phyloP scores from a whole-genome alignment of 2,888 invertebrate genomes.

The Drosophila stalkeri region DNA sequence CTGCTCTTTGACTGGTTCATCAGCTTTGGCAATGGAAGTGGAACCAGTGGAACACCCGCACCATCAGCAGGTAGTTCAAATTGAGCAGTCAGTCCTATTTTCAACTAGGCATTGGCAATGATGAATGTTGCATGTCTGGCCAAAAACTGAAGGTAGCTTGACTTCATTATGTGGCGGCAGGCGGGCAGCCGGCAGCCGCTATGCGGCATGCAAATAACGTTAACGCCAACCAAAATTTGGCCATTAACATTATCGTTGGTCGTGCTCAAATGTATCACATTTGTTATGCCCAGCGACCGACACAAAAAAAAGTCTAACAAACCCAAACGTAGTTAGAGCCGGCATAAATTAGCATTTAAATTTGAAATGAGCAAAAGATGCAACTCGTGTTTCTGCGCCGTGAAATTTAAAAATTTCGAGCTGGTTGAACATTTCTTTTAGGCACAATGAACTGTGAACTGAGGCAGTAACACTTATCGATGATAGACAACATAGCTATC shows the following conservation, averaged over 20 bases:
- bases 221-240: slow-evolving; percentile 14
- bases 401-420: not conserved
- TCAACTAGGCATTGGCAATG: slow-evolving; percentile 11
- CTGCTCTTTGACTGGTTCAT: slow-evolving; percentile 8
- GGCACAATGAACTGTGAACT: not conserved
- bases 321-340: slow-evolving; percentile 1
- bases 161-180: not conserved
- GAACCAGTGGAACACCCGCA: not conserved
- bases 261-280: slow-evolving; percentile 36
- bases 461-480: not conserved
- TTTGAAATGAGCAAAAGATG: not conserved
- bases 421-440: not conserved
- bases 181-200: no score
- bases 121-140: slow-evolving; percentile 23
- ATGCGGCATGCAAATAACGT: slow-evolving; percentile 23
- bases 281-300: slow-evolving; percentile 32
- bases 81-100: slow-evolving; percentile 3
- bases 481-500: not conserved
- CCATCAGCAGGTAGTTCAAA: slow-evolving; percentile 7
- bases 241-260: slow-evolving; percentile 40
- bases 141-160: not conserved
- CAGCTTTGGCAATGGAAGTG: not conserved
- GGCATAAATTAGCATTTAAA: slow-evolving; percentile 51
- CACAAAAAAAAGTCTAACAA: not conserved
- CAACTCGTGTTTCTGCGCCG: not conserved